These are phyloP conservation scores for Oryzias dopingdopingensis DNA, from an alignment of 2,797 vertebrate species.

Conservation along the genomic window DNA sequence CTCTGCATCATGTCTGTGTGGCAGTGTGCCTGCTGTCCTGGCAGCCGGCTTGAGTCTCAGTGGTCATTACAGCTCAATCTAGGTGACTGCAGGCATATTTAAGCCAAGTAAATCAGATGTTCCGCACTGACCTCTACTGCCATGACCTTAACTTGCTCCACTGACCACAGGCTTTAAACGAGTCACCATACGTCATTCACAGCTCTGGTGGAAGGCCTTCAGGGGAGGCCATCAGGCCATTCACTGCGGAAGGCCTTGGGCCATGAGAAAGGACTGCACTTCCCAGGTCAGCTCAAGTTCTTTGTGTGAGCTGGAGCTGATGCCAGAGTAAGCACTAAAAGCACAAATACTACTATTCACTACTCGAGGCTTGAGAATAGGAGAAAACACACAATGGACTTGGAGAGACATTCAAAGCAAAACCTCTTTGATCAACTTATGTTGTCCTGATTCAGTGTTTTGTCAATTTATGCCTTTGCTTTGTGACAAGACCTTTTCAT, in stretches of 20 bases:
- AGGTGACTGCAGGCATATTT: conserved; percentile 52
- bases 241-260: conserved; percentile 44
- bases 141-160: conserved; percentile 75
- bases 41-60: conserved; percentile 21
- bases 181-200: conserved; percentile 53
- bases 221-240: conserved; percentile 53
- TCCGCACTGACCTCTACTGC: conserved; percentile 69
- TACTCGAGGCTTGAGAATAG: conserved; percentile 45
- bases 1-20: conserved; percentile 27
- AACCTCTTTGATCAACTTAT: conserved; percentile 41
- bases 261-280: conserved; percentile 63
- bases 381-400: conserved; percentile 43
- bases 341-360: conserved; percentile 51
- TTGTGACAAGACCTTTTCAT: conserved; percentile 15
- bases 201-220: conserved; percentile 55
- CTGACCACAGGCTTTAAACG: conserved; percentile 75
- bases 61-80: conserved; percentile 58
- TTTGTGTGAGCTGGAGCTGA: conserved; percentile 59
- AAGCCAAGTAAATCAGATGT: conserved; percentile 67
- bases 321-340: conserved; percentile 52
- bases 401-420: conserved; percentile 35
- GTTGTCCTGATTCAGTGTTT: conserved; percentile 20
- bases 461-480: conserved; percentile 23
- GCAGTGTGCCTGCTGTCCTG: conserved; percentile 23
- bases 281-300: conserved; percentile 49